These are phyloP conservation scores for Musca vetustissima DNA, from an alignment of 1,140 invertebrate species.

Conservation along the genomic window DNA sequence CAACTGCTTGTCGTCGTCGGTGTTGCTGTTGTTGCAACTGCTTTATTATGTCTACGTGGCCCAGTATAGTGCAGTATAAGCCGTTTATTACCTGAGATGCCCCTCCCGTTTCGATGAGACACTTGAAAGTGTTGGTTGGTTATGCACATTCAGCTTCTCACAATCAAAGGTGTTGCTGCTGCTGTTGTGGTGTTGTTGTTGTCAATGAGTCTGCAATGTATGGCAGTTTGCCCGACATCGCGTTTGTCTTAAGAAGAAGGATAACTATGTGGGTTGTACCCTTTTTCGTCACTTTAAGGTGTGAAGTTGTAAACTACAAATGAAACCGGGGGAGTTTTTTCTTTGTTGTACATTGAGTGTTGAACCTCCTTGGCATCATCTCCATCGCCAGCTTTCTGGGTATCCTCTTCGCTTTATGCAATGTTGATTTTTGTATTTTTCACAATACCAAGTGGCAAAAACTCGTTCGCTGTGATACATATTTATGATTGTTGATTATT, in stretches of 20 bases:
- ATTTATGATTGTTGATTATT: slow-evolving; percentile 25
- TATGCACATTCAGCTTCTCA: slow-evolving; percentile 9
- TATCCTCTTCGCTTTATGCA: not conserved
- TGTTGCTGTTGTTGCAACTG: slow-evolving; percentile 6
- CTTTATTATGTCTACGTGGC: no score
- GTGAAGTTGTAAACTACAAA: slow-evolving; percentile 13
- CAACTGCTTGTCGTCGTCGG: not conserved
- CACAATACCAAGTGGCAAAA: not conserved
- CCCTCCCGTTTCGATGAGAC: no score
- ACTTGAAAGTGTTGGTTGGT: not conserved
- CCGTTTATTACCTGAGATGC: no score
- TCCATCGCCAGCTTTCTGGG: not conserved
- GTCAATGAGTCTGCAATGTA: not conserved
- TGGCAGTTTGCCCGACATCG: no score
- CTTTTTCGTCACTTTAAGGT: slow-evolving; percentile 13
- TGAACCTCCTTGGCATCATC: slow-evolving; percentile 3
- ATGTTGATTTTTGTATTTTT: slow-evolving; percentile 8
- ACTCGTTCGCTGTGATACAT: slow-evolving; percentile 9
- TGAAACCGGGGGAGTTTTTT: slow-evolving; percentile 18
- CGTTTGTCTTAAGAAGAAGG: not conserved
- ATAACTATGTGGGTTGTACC: slow-evolving; percentile 20
- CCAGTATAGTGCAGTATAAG: no score
- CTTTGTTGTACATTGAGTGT: no score
- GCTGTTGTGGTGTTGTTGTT: not conserved
- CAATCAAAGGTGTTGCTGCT: not conserved